Evolutionary conservation across 2,888 invertebrate genomes (phyloP).

Genomic region (Crematogaster levior): DNA sequence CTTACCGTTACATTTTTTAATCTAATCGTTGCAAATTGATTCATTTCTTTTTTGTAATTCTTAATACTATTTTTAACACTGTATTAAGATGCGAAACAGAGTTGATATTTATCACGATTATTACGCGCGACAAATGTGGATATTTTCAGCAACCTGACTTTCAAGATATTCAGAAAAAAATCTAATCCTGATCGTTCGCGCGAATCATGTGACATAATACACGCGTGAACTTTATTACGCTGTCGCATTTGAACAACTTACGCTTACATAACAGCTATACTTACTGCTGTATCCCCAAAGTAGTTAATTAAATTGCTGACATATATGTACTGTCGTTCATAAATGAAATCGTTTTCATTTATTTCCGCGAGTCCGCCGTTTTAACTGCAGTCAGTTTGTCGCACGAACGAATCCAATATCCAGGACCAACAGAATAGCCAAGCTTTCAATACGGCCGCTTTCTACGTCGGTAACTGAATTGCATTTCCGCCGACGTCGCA

Average conservation of each 20-base stretch:
- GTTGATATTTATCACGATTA: background rate
- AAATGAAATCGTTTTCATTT: slow-evolving; percentile 47
- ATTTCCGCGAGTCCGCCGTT: slow-evolving; percentile 46
- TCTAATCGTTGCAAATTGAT: background rate
- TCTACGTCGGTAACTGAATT: slow-evolving; percentile 64
- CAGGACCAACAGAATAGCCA: slow-evolving; percentile 60
- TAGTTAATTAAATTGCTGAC: slow-evolving; percentile 45
- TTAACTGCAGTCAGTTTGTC: slow-evolving; percentile 67
- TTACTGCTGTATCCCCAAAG: background rate
- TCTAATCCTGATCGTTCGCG: background rate
- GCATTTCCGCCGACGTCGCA: slow-evolving; percentile 63
- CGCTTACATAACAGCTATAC: background rate
- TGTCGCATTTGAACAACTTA: slow-evolving; percentile 8
- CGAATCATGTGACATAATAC: background rate
- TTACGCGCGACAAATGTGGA: background rate
- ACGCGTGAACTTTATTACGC: background rate
- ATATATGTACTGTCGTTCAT: slow-evolving; percentile 36
- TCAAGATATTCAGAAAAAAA: background rate
- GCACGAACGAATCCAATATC: slow-evolving; percentile 68
- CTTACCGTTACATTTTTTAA: background rate
- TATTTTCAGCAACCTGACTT: background rate
- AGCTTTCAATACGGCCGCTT: slow-evolving; percentile 55
- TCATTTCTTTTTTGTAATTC: background rate
- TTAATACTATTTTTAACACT: background rate
- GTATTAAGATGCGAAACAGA: background rate